Evolutionary conservation across 2,888 invertebrate species (phyloP), one percentile per base, ranked within the genome.

Genomic region (Tryphoninae sp.): DNA sequence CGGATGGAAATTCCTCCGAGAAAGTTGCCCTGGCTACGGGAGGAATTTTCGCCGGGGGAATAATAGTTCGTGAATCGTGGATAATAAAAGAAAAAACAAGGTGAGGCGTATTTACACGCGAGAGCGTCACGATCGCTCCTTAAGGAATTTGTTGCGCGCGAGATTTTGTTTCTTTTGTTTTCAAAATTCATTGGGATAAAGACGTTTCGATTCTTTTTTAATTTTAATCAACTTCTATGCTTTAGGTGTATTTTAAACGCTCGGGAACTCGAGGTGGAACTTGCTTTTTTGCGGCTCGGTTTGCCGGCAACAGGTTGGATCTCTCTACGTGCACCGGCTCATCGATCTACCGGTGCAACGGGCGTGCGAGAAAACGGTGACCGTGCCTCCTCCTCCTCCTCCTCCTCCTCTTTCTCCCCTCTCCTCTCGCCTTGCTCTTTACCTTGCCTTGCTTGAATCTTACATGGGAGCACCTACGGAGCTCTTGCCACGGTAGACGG

Each of bases 341-440:
- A 55, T 77, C 69, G 77, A 77, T 69, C 77, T 77, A 69, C 77
- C 64, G 77, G 61, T 71, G 69, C 61, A 62, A 62, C 69, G 51
- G 69, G 77, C 62, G 62, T 69, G 69, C 68, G 69, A 68, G 77
- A 69, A 69, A 69, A 64, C 45, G 89, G 90, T 89, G 88, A 89
- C 89, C 89, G 89, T 86, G 86, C 83, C 81, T 84, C 86, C 85
- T 86, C 80, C 84, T 83, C 74, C 79, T 67, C 79, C 76, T 33
- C 6, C 33, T 6, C 33, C 26, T 26, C 26, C 26, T 26, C 2
- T 26, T 3, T 26, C 6, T 0, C 6, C 6, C 33, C 6, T 33
- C 33, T 33, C 6, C 33, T 33, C 26, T 4, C 33, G 4, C 6
- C 33, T 33, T 33, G 33, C 33, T 33, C 33, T 33, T 33, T 33